Percentiles rank a stretch among this genome's conserved stretches.
phyloP scores from a whole-genome alignment of 2,113 vertebrate species.

The Neogobius melanostomus region DNA sequence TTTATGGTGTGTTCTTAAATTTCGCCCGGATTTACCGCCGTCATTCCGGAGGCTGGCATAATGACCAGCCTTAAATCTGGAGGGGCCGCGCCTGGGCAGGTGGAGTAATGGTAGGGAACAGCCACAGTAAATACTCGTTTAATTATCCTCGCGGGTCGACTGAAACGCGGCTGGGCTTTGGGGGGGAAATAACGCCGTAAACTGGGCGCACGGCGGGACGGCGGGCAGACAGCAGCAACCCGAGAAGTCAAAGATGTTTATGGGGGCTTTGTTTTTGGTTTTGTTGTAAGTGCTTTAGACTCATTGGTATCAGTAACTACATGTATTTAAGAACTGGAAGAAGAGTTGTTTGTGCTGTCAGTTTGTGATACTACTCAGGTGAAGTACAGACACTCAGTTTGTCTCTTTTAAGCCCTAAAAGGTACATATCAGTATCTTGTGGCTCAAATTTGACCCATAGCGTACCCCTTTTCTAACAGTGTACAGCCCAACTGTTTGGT shows the following conservation, averaged over 20 bases:
- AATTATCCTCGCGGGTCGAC: conserved; percentile 37
- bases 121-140: conserved; percentile 43
- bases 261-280: neutral
- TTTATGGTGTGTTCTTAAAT: conserved; percentile 28
- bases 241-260: conserved; percentile 3
- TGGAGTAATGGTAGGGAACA: conserved; percentile 41
- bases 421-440: too few relatives aligned
- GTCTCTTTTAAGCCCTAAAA: too few relatives aligned
- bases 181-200: conserved; percentile 56
- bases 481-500: too few relatives aligned
- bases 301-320: too few relatives aligned
- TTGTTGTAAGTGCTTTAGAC: too few relatives aligned
- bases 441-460: too few relatives aligned
- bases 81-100: conserved; percentile 5
- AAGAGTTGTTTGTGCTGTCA: too few relatives aligned
- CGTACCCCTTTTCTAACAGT: too few relatives aligned
- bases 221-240: conserved; percentile 10
- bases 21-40: conserved; percentile 31
- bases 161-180: conserved; percentile 17
- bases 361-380: too few relatives aligned
- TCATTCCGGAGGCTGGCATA: conserved; percentile 17
- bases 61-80: conserved; percentile 30
- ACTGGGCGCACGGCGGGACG: conserved; percentile 11
- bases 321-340: too few relatives aligned
- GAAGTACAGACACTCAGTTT: too few relatives aligned